Evolutionary conservation across 2,888 invertebrate species (phyloP), one percentile per base, ranked within the genome.

Genomic region (Nemoura dubitans): DNA sequence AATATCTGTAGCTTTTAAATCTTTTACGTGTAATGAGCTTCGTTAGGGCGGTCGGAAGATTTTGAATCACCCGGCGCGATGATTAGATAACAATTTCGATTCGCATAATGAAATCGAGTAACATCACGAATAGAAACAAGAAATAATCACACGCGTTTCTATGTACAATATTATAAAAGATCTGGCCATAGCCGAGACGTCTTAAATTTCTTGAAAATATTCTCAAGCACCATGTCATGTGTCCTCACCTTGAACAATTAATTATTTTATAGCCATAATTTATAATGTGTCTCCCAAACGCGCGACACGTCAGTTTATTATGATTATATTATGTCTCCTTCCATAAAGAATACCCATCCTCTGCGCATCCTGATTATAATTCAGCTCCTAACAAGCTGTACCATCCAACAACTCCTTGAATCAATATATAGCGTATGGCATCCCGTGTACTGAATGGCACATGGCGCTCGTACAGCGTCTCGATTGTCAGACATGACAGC

Each of bases 401-500:
- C 36, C 5, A 6, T 36, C 3, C 21, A 59, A 14, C 21, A 59
- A 10, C 59, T 16, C 59, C 59, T 59, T 59, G 59, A 59, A 59
- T 59, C 59, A 59, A 59, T 59, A 59, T 36, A 21, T 14, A 36
- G 59, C 59, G 36, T 36, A 59, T 3, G 14, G 59, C 21, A 59
- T 59, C 59, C 21, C 59, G 2, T 10, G 59, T 36, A 3, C 59
- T 21, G 59, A 16, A 59, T 21, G 59, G 59, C 36, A 59, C 21
- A 10, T 21, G 59, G 21, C 59, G 59, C 59, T 29, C 29, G 6
- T 0, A 29, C 29, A 30, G 27, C 81, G 29, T 59, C 14, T 59
- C 59, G 21, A 59, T 59, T 59, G 59, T 59, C 10, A 29, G 81
- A 77, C 82, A 25, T 86, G 86, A 86, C 77, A 43, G 76, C 78